Evolutionary conservation across 64 coral and sea anemone genomes (phyloP).

Genomic region (Dendrophyllia cribrosa): DNA sequence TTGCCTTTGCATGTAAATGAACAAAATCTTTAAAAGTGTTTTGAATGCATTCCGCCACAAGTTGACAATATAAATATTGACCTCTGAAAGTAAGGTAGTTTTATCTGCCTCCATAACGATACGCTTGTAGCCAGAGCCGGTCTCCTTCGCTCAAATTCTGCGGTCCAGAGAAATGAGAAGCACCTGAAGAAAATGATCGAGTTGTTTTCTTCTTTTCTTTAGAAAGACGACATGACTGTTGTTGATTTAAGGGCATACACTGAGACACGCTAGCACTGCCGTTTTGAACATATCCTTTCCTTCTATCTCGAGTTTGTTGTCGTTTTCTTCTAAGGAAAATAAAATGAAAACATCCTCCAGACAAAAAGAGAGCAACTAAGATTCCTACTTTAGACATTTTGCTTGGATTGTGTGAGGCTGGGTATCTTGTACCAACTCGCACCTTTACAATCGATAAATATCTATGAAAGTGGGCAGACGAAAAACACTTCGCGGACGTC

Average conservation of each 20-base stretch:
- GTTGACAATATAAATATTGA: background rate
- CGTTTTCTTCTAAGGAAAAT: background rate
- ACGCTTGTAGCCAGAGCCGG: conserved; percentile 3
- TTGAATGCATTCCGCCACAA: background rate
- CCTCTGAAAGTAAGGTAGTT: background rate
- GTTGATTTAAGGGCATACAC: background rate
- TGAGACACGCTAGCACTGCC: background rate
- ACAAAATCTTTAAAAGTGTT: too few species aligned
- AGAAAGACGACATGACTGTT: background rate
- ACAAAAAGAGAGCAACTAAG: background rate
- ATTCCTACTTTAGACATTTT: background rate
- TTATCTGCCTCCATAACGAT: conserved; percentile 9
- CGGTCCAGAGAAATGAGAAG: conserved; percentile 29
- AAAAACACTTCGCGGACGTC: too few species aligned
- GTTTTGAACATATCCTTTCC: background rate
- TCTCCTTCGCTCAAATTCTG: background rate
- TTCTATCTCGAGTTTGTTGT: background rate
- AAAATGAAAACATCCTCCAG: conserved; percentile 20
- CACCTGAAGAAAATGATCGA: background rate
- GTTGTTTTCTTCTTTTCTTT: conserved; percentile 1
- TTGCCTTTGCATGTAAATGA: too few species aligned
- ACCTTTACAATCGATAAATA: too few species aligned
- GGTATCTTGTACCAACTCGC: too few species aligned
- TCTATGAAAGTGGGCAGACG: too few species aligned
- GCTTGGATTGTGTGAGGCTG: background rate